Evolutionary conservation across 2,797 vertebrate species (phyloP), one percentile per base, ranked within the genome.

Genomic region (Bovichtus diacanthus): DNA sequence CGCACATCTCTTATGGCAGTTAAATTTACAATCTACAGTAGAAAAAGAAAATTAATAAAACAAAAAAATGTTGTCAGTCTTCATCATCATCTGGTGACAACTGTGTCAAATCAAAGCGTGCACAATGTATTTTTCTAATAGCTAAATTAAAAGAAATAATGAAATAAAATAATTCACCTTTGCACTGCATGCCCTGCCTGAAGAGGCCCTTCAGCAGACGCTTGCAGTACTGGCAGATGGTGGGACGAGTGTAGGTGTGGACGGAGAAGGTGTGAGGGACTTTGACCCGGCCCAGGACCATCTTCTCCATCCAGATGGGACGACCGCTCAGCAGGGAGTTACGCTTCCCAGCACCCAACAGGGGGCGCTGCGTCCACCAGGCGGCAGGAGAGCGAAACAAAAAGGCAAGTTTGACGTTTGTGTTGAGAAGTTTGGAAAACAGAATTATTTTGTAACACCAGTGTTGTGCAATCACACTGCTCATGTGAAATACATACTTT

Each of bases 251-350:
- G 18, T 99, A 98, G 50, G 96, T 97, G 90, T 98, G 97, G 70
- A 99, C 95, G 43, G 96, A 97, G 93, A 99, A 98, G 4, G 97
- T 98, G 89, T 99, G 97, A 0, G 97, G 97, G 27, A 99, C 97
- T 88, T 98, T 98, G 23, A 99, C 97, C 44, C 97, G 95, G 55
- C 97, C 96, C 90, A 97, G 95, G 43, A 98, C 97, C 96, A 97
- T 97, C 93, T 97, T 98, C 65, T 98, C 97, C 97, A 99, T 97
- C 97, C 97, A 99, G 90, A 98, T 97, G 65, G 97, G 97, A 60
- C 97, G 96, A 6, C 97, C 97, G 11, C 96, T 97, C 95, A 96
- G 96, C 67, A 97, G 96, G 1, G 97, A 97, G 90, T 97, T 97
- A 36, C 96, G 95, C 89, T 98, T 98, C 70, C 95, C 96, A 0